Conservation (phyloP, 2,888 invertebrate genomes). For the Galerucella calmariensis region DNA sequence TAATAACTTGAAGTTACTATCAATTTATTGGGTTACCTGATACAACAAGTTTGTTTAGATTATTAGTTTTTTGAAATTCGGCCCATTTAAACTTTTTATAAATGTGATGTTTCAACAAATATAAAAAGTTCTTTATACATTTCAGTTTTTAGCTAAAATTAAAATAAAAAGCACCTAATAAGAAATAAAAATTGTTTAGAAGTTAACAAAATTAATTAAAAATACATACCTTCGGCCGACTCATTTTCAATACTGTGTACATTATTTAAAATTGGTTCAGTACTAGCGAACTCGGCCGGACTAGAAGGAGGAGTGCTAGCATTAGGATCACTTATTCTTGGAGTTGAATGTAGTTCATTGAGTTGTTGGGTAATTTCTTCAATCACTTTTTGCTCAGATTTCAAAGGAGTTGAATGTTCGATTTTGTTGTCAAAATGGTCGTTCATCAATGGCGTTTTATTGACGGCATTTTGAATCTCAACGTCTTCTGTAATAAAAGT, state of each 20-base stretch:
- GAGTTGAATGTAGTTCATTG: constrained; percentile 55
- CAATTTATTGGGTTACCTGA: not conserved
- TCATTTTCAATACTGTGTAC: constrained; percentile 42
- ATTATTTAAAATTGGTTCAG: constrained; percentile 45
- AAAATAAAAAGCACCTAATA: constrained; percentile 29
- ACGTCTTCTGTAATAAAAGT: constrained; percentile 45
- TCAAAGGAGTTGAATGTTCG: constrained; percentile 40
- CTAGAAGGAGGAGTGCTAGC: constrained; percentile 62
- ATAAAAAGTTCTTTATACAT: constrained; percentile 14
- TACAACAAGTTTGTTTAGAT: not conserved
- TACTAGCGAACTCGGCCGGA: constrained; percentile 59
- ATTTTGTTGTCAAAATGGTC: constrained; percentile 33
- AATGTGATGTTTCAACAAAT: constrained; percentile 13
- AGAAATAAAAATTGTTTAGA: constrained; percentile 1
- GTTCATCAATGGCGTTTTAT: constrained; percentile 56
- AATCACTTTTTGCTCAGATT: constrained; percentile 53
- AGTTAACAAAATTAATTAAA: not conserved
- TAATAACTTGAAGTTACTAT: not conserved
- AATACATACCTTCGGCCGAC: constrained; percentile 19
- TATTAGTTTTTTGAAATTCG: not conserved
- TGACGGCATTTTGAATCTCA: constrained; percentile 53
- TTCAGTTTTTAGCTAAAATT: constrained; percentile 20
- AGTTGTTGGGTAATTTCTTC: constrained; percentile 61
- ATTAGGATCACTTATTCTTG: constrained; percentile 49
- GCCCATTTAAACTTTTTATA: not conserved